Conservation (phyloP, 2,113 vertebrate genomes). For the Pycnonotus jocosus region DNA sequence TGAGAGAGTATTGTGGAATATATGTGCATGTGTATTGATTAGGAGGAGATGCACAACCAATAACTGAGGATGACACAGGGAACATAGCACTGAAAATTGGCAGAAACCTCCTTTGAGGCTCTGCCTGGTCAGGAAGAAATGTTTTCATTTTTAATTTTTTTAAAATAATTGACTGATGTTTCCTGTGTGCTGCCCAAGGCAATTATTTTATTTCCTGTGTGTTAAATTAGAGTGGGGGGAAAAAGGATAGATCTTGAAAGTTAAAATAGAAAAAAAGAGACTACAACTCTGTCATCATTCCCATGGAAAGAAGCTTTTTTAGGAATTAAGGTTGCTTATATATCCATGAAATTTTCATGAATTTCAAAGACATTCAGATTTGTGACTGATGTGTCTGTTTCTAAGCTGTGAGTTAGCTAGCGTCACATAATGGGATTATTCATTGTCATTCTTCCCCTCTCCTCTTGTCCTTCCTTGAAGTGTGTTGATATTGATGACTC, state of each 20-base stretch:
- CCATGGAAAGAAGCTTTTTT: background rate
- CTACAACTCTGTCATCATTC: background rate
- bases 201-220: background rate
- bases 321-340: background rate
- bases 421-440: background rate
- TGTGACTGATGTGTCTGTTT: background rate
- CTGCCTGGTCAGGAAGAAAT: background rate
- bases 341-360: background rate
- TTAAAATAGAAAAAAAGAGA: background rate
- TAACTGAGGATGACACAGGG: background rate
- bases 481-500: constrained; percentile 26
- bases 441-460: background rate
- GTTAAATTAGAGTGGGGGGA: background rate
- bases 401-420: background rate
- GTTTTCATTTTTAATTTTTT: background rate
- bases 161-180: background rate
- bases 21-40: background rate
- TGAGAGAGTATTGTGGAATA: background rate
- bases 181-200: background rate
- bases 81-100: background rate
- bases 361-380: background rate
- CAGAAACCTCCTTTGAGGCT: background rate
- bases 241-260: background rate
- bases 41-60: background rate
- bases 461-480: background rate